Evolutionary conservation across 2,888 invertebrate genomes (phyloP).

Genomic region (Prosapia bicincta): DNA sequence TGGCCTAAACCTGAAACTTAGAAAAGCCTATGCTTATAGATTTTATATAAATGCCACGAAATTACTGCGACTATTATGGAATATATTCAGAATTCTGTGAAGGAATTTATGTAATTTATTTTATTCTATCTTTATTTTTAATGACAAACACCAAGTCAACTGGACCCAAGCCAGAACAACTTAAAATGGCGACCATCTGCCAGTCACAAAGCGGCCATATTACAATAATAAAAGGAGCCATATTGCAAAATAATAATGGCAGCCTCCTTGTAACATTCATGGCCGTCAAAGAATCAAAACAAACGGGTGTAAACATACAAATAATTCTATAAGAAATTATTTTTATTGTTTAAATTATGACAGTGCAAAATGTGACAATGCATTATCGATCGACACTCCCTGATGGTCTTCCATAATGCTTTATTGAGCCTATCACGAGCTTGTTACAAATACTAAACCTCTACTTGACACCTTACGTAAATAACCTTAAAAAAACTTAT

Average conservation of each 20-base stretch:
- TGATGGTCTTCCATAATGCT: constrained; percentile 1
- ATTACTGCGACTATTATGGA: no score
- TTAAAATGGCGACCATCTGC: constrained; percentile 43
- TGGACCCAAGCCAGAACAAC: background rate
- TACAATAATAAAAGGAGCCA: constrained; percentile 58
- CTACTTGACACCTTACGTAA: no score
- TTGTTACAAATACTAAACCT: no score
- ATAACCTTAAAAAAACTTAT: constrained; percentile 3
- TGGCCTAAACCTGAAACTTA: no score
- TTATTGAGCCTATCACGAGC: background rate
- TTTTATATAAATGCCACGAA: no score
- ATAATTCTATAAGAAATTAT: background rate
- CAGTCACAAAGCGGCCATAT: constrained; percentile 55
- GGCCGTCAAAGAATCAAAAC: constrained; percentile 54
- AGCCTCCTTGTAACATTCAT: constrained; percentile 56
- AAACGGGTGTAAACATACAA: constrained; percentile 42
- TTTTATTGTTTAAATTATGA: background rate
- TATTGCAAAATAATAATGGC: constrained; percentile 56
- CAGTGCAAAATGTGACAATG: constrained; percentile 18
- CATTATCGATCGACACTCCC: constrained; percentile 40
- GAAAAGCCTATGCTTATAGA: no score
- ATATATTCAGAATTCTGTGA: no score
- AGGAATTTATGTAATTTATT: no score
- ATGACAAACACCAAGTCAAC: no score
- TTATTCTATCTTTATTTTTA: no score